phyloP scores from a whole-genome alignment of 2,888 invertebrate species.

The Julus scanicus region DNA sequence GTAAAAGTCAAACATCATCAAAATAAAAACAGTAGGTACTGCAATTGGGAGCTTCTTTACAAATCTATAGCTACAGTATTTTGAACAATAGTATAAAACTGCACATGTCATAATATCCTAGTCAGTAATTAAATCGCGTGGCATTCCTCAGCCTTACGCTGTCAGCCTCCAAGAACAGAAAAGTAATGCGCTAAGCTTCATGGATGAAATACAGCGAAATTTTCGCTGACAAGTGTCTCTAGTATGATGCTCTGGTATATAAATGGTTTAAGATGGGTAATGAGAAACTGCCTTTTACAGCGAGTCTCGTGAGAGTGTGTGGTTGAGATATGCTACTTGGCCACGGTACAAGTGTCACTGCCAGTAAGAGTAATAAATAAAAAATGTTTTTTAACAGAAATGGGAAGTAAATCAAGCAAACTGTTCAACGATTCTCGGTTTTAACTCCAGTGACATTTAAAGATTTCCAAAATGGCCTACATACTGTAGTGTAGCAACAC shows the following conservation, averaged over 20 bases:
- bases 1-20: background rate
- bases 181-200: background rate
- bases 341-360: constrained; percentile 9
- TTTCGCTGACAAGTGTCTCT: background rate
- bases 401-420: constrained; percentile 29
- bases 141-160: background rate
- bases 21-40: too few relatives aligned
- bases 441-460: constrained; percentile 6
- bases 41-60: too few relatives aligned
- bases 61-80: background rate
- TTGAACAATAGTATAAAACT: too few relatives aligned
- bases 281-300: background rate
- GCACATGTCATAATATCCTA: background rate
- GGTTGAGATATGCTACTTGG: background rate
- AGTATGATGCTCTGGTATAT: background rate
- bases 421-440: background rate
- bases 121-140: background rate
- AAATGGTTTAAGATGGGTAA: background rate
- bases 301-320: background rate
- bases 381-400: background rate
- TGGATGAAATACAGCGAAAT: background rate
- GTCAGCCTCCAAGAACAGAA: background rate
- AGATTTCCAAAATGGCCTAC: background rate
- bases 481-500: background rate
- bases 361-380: background rate